Evolutionary conservation across 2,113 vertebrate genomes (phyloP).

Genomic region (Panthera leo): DNA sequence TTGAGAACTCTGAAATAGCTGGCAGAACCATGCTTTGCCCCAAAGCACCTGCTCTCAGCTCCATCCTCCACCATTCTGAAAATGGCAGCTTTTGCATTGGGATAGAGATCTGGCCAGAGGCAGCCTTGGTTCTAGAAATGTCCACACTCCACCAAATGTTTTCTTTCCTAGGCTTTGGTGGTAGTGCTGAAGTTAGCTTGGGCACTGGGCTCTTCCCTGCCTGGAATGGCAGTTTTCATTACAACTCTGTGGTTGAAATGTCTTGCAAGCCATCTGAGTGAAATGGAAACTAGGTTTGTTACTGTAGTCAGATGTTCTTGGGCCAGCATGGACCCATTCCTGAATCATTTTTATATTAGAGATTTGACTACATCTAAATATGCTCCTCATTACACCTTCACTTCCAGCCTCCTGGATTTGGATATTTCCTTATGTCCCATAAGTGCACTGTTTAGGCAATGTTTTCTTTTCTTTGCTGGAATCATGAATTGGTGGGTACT

Average conservation of each 20-base stretch:
- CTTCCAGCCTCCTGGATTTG: background rate
- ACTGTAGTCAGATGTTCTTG: background rate
- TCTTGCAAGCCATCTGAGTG: background rate
- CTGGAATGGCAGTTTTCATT: background rate
- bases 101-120: background rate
- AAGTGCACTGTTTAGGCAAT: background rate
- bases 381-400: background rate
- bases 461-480: background rate
- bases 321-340: background rate
- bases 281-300: background rate
- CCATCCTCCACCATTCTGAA: background rate
- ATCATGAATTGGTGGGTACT: background rate
- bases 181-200: background rate
- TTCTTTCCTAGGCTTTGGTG: background rate
- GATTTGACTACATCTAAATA: background rate
- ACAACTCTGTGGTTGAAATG: background rate
- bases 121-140: too few species aligned
- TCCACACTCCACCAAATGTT: background rate
- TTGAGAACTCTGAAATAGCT: background rate
- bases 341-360: background rate
- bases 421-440: background rate
- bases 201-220: background rate
- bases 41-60: background rate
- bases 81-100: accelerated
- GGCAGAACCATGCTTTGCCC: background rate